Evolutionary conservation across 2,888 invertebrate genomes (phyloP), one percentile per base, ranked within the genome.

Genomic region (Fragum fragum): DNA sequence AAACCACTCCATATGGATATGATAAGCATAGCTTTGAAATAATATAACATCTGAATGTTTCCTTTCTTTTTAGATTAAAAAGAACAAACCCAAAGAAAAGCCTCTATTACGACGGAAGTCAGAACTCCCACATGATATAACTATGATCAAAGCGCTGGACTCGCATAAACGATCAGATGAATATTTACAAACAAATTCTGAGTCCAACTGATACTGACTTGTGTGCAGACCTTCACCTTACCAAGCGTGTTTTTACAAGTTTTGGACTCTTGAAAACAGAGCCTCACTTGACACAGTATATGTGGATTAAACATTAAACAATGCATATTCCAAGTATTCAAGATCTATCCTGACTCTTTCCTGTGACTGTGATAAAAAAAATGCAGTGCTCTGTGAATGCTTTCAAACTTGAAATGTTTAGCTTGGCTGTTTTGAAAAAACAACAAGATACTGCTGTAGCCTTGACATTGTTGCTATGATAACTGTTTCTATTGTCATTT

Each of bases 71-170:
- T 84, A 89, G 87, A 85, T 88, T 78, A 92, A 91, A 86, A 91
- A 90, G 83, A 92, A 90, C 86, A 90, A 89, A 87, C 91, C 90
- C 59, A 97, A 96, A 95, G 97, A 96, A 94, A 97, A 97, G 95
- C 98, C 98, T 73, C 95, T 99, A 90, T 96, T 99, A 87, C 97
- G 98, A 95, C 97, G 98, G 95, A 99, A 99, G 96, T 98, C 98
- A 21, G 98, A 99, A 95, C 96, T 99, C 94, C 99, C 99, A 66
- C 98, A 98, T 93, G 99, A 99, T 95, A 96, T 97, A 91, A 97
- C 97, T 94, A 98, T 98, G 74, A 97, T 98, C 92, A 97, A 97
- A 95, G 98, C 98, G 87, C 96, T 99, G 90, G 97, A 97, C 94
- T 98, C 97, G 95, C 98, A 99, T 96, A 97, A 94, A 95, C 96